Evolutionary conservation across 1,140 invertebrate species (phyloP).

Genomic region (Potamilus streckersoni): DNA sequence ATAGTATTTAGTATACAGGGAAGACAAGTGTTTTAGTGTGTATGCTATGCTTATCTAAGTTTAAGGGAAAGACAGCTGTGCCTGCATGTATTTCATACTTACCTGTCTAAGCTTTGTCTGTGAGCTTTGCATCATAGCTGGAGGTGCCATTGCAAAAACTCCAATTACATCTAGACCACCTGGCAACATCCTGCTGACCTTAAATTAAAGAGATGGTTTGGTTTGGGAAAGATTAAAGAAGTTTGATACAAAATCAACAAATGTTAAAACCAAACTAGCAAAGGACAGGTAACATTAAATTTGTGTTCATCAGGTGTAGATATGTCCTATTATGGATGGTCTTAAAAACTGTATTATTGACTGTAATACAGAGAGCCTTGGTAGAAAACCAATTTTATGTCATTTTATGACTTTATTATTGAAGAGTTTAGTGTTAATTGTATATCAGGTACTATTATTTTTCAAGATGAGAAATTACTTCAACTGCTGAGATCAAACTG

Average conservation of each 20-base stretch:
- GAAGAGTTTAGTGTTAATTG: neutral
- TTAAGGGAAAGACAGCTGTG: neutral
- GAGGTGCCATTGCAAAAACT: slow-evolving; percentile 73
- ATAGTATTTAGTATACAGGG: no score
- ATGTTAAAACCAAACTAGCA: neutral
- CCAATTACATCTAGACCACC: slow-evolving; percentile 83
- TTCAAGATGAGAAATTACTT: neutral
- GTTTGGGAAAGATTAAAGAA: neutral
- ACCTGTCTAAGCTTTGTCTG: slow-evolving; percentile 64
- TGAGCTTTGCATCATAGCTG: slow-evolving; percentile 73
- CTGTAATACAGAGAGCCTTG: no score
- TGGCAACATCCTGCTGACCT: slow-evolving; percentile 84
- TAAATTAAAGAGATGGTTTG: slow-evolving; percentile 17
- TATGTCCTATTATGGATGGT: no score
- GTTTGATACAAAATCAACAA: neutral
- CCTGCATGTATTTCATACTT: slow-evolving; percentile 32
- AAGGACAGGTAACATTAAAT: neutral
- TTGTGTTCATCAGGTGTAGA: neutral
- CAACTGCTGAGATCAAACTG: neutral
- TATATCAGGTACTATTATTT: neutral
- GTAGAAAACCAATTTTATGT: neutral
- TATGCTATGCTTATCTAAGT: neutral
- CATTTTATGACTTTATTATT: neutral
- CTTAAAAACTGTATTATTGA: no score
- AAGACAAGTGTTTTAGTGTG: neutral